Evolutionary conservation across 1,140 invertebrate species (phyloP).

Genomic region (Drosophila melanica): DNA sequence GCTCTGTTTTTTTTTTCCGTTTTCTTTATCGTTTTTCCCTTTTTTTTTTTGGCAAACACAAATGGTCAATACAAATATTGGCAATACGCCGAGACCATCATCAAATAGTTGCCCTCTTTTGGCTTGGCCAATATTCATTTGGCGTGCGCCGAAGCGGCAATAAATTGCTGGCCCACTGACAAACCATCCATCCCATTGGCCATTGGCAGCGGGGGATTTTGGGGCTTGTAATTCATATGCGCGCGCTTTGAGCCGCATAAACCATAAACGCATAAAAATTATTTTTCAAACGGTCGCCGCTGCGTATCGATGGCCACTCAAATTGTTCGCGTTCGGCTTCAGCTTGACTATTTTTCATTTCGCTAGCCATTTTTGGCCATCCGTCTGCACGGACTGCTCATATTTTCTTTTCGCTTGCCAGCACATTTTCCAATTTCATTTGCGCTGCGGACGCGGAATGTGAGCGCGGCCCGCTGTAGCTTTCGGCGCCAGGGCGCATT

Average conservation of each 20-base stretch:
- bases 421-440: slow-evolving; percentile 81
- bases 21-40: slow-evolving; percentile 11
- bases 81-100: slow-evolving; percentile 77
- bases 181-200: background rate
- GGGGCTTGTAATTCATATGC: slow-evolving; percentile 46
- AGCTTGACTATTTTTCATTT: slow-evolving; percentile 81
- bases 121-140: slow-evolving; percentile 73
- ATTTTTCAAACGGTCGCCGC: slow-evolving; percentile 48
- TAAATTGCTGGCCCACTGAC: slow-evolving; percentile 57
- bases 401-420: slow-evolving; percentile 78
- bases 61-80: slow-evolving; percentile 70
- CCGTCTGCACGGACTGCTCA: slow-evolving; percentile 38
- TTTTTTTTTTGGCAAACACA: slow-evolving; percentile 54
- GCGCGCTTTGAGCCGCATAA: slow-evolving; percentile 60
- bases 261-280: slow-evolving; percentile 69
- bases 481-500: slow-evolving; percentile 55
- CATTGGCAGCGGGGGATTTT: background rate
- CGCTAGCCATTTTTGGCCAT: slow-evolving; percentile 47
- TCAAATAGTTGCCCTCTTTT: slow-evolving; percentile 57
- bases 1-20: slow-evolving; percentile 25
- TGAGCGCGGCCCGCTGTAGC: slow-evolving; percentile 52
- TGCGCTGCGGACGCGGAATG: slow-evolving; percentile 75
- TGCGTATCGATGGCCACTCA: slow-evolving; percentile 67
- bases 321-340: slow-evolving; percentile 67
- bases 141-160: slow-evolving; percentile 69